phyloP scores from a whole-genome alignment of 2,113 vertebrate species.

The Pseudolaguvia tuberculata region DNA sequence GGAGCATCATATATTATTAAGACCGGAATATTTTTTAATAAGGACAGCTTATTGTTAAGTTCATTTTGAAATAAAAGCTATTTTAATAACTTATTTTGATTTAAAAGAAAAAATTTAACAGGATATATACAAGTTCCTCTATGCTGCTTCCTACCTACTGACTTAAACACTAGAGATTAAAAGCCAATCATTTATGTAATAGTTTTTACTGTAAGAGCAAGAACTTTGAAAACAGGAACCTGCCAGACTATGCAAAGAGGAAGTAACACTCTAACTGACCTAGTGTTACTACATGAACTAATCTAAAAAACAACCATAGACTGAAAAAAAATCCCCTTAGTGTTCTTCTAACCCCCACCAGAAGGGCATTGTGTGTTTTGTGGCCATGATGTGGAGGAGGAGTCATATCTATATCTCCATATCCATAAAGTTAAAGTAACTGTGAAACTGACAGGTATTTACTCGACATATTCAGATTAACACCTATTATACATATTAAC shows the following conservation, averaged over 20 bases:
- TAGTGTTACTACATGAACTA: background rate
- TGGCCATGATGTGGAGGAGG: background rate
- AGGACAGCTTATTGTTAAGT: background rate
- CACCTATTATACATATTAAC: too few relatives aligned
- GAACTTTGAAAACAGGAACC: background rate
- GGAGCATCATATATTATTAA: background rate
- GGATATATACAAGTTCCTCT: background rate
- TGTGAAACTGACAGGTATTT: too few relatives aligned
- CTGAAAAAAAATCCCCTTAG: background rate
- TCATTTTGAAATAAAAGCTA: background rate
- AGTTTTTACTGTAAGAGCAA: background rate
- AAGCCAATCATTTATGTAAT: background rate
- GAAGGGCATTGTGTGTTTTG: constrained; percentile 5
- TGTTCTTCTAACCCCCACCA: background rate
- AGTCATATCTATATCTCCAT: too few relatives aligned
- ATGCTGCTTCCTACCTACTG: constrained; percentile 2
- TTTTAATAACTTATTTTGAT: background rate
- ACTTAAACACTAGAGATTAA: background rate
- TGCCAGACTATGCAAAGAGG: constrained; percentile 31
- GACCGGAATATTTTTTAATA: background rate
- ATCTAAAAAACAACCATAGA: constrained; percentile 4
- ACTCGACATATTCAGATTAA: too few relatives aligned
- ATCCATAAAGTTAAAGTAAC: too few relatives aligned
- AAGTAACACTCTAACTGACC: constrained; percentile 37
- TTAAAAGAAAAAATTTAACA: background rate